These are phyloP conservation scores for Cochlearius cochlearius DNA, from an alignment of 2,113 vertebrate genomes.

Conservation along the genomic window DNA sequence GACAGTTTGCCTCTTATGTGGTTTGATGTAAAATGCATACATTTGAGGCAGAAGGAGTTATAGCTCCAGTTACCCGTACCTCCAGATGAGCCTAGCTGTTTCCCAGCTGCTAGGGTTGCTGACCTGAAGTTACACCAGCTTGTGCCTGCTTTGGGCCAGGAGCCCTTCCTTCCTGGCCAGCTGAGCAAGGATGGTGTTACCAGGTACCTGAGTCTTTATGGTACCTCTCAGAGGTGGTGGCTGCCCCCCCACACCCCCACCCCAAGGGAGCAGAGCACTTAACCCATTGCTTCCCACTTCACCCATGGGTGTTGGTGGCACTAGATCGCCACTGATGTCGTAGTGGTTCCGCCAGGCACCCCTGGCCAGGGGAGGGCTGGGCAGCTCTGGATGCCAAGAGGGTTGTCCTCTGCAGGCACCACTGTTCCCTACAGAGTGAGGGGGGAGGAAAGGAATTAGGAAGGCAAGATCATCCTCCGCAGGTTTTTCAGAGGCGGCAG, in stretches of 20 bases:
- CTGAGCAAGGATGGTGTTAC: background rate
- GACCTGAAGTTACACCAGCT: background rate
- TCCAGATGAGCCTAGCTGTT: background rate
- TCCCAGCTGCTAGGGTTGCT: background rate
- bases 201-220: background rate
- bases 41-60: background rate
- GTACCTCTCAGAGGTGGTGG: background rate
- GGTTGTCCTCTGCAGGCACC: background rate
- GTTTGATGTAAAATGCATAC: background rate
- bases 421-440: background rate
- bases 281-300: background rate
- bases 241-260: rapidly evolving
- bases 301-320: background rate
- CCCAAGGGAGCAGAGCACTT: background rate
- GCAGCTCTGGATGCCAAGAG: background rate
- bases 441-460: background rate
- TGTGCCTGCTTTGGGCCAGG: background rate
- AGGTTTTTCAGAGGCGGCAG: background rate
- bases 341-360: rapidly evolving
- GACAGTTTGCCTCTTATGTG: background rate
- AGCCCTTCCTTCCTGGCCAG: background rate
- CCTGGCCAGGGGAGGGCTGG: background rate
- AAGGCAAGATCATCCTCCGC: background rate
- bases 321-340: background rate
- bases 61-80: background rate